phyloP scores from a whole-genome alignment of 2,113 vertebrate genomes.

The Colinus virginianus region DNA sequence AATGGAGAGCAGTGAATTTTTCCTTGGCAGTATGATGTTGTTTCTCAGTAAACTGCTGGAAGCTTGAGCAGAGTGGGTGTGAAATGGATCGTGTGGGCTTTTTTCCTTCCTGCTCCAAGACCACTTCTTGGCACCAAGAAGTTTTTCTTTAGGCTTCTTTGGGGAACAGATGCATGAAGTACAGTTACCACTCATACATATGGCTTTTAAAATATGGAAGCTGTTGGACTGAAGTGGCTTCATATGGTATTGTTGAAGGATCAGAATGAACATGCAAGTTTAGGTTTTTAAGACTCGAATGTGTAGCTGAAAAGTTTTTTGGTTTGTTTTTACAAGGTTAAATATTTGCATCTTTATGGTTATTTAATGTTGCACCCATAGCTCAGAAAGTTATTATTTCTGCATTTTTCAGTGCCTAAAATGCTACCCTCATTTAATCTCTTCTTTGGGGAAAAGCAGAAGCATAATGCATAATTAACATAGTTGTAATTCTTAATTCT shows the following conservation, averaged over 20 bases:
- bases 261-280: conserved; percentile 20
- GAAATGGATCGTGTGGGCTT: conserved; percentile 42
- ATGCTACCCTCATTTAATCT: not conserved
- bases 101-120: conserved; percentile 57
- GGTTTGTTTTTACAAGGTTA: not conserved
- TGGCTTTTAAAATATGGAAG: conserved; percentile 69
- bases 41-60: conserved; percentile 36
- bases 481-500: conserved; percentile 1
- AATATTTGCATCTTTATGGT: not conserved
- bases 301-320: not conserved
- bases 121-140: conserved; percentile 39
- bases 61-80: conserved; percentile 27
- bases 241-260: conserved; percentile 60
- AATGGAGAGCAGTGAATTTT: not conserved
- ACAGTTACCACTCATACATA: conserved; percentile 64
- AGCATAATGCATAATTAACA: not conserved
- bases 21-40: not conserved
- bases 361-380: not conserved
- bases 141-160: conserved; percentile 62
- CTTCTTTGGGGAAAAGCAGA: not conserved
- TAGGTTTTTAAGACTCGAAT: conserved; percentile 4
- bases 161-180: conserved; percentile 62
- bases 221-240: conserved; percentile 69
- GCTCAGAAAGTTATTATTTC: not conserved
- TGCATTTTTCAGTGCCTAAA: not conserved